Evolutionary conservation across 2,888 invertebrate species (phyloP).

Genomic region (Elmis aenea): DNA sequence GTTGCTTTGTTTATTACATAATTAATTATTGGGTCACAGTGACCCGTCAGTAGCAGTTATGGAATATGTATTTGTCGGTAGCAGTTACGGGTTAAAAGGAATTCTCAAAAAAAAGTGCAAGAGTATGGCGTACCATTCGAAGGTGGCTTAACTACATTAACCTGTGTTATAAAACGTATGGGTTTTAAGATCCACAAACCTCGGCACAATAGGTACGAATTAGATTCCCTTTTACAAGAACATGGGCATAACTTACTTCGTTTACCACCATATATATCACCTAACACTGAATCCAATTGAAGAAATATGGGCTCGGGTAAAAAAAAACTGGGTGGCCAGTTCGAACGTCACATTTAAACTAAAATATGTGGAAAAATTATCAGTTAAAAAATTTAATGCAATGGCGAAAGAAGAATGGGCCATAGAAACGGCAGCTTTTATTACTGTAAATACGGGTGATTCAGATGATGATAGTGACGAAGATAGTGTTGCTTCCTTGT

Average conservation of each 20-base stretch:
- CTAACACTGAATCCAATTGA: conserved; percentile 15
- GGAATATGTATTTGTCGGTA: neutral
- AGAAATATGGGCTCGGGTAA: conserved; percentile 14
- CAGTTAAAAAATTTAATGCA: conserved; percentile 5
- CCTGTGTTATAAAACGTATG: no score
- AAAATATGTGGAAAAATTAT: conserved; percentile 5
- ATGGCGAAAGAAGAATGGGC: no score
- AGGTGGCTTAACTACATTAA: no score
- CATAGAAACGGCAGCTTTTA: no score
- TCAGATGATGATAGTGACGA: no score
- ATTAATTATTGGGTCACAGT: neutral
- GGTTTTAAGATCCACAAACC: no score
- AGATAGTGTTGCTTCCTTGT: no score
- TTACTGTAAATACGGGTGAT: no score
- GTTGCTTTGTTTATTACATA: neutral
- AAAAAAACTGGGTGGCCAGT: conserved; percentile 10
- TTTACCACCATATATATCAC: conserved; percentile 14
- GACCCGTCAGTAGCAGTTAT: neutral
- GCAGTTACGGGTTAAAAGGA: conserved; percentile 1
- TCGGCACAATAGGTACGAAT: conserved; percentile 4
- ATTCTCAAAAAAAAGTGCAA: no score
- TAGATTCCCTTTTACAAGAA: conserved; percentile 6
- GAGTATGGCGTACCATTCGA: no score
- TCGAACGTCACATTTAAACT: conserved; percentile 9
- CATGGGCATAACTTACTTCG: conserved; percentile 10